phyloP scores from a whole-genome alignment of 92 coral and sea anemone species.

The Umimayanthus chanpuru region DNA sequence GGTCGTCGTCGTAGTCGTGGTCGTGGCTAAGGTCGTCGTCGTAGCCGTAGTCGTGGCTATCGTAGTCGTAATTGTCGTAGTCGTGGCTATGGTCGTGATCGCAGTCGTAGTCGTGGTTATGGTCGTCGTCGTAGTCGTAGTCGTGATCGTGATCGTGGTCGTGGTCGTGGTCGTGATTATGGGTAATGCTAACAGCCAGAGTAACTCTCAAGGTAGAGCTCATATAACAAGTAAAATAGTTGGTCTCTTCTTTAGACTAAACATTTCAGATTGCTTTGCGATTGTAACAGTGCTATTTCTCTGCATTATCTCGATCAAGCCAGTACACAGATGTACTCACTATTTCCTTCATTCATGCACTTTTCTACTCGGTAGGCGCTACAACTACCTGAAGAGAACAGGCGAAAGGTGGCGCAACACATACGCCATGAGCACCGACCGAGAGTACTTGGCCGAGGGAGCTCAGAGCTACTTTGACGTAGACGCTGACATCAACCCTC shows the following conservation, averaged over 20 bases:
- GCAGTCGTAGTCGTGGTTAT: background rate
- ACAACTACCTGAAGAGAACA: conserved; percentile 33
- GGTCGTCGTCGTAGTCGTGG: background rate
- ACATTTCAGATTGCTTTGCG: too few relatives aligned
- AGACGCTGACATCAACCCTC: conserved; percentile 48
- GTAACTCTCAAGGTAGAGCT: too few relatives aligned
- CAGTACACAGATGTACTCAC: too few relatives aligned
- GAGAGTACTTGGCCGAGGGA: conserved; percentile 64
- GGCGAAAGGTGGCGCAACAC: conserved; percentile 53
- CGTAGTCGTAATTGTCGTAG: background rate
- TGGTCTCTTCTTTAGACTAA: too few relatives aligned
- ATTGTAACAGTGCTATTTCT: too few relatives aligned
- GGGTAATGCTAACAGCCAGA: too few relatives aligned
- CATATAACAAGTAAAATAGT: too few relatives aligned
- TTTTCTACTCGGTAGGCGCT: conserved; percentile 18
- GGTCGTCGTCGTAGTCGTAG: background rate
- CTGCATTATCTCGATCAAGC: too few relatives aligned
- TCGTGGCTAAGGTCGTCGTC: background rate
- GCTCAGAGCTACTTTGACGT: conserved; percentile 63
- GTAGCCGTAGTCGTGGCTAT: too few relatives aligned
- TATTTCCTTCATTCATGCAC: background rate
- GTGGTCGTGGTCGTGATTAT: background rate
- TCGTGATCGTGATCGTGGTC: background rate
- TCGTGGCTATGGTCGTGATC: background rate
- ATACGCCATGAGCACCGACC: conserved; percentile 60